Evolutionary conservation across 2,797 vertebrate genomes (phyloP).

Genomic region (Hippocampus kuda): DNA sequence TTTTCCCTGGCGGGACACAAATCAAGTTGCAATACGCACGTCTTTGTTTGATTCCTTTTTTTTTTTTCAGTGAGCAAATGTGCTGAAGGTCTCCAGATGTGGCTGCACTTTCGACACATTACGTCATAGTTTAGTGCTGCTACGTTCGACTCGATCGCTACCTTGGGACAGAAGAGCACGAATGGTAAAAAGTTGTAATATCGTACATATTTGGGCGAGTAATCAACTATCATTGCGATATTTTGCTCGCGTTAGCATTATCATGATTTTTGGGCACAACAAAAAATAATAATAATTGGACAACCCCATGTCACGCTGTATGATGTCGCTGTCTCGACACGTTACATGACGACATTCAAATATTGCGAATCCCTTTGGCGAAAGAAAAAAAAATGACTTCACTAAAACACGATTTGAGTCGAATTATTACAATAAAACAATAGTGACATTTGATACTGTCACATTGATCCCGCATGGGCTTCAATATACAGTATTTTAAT

Average conservation of each 20-base stretch:
- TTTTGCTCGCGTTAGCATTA: neutral
- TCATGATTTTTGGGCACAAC: neutral
- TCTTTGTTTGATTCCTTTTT: conserved; percentile 12
- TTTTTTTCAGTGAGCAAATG: conserved; percentile 23
- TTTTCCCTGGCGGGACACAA: conserved; percentile 38
- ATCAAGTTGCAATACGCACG: conserved; percentile 15
- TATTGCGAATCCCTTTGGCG: too few species aligned
- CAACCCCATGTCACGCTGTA: too few species aligned
- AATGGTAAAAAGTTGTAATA: neutral
- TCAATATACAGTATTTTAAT: neutral
- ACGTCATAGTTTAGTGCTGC: neutral
- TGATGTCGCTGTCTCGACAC: too few species aligned
- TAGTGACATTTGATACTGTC: too few species aligned
- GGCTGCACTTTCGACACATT: conserved; percentile 13
- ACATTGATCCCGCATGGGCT: neutral
- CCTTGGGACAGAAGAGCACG: conserved; percentile 21
- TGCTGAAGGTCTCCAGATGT: conserved; percentile 36
- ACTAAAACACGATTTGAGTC: neutral
- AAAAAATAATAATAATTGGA: neutral
- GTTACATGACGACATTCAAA: too few species aligned
- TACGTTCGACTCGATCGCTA: conserved; percentile 16
- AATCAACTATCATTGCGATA: too few species aligned
- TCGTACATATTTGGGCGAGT: neutral
- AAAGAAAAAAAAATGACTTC: neutral
- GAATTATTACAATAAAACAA: too few species aligned